Percentiles rank a stretch among this genome's conserved stretches.
Conservation (phyloP, 2,888 invertebrate species). For the Volucella zonaria region DNA sequence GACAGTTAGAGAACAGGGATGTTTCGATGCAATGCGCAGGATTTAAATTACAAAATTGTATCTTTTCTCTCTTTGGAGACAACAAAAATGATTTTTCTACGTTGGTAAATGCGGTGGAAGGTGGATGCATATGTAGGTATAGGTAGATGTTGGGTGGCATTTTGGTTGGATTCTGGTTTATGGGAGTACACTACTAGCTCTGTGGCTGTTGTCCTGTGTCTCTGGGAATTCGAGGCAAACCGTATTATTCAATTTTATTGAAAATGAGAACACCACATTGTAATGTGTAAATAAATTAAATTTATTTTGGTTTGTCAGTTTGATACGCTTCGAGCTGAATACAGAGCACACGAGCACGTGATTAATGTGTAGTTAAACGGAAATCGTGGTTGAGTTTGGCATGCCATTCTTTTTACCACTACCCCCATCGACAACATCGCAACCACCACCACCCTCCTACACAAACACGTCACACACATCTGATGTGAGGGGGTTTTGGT, state of each 20-base stretch:
- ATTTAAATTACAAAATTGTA: too few species aligned
- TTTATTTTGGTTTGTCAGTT: constrained; percentile 74
- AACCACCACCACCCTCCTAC: too few species aligned
- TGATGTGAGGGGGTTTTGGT: background rate
- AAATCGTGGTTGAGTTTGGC: constrained; percentile 55
- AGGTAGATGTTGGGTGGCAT: constrained; percentile 11
- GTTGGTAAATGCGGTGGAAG: background rate
- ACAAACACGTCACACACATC: too few species aligned
- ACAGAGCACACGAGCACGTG: constrained; percentile 67
- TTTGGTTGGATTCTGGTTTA: constrained; percentile 36
- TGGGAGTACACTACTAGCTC: constrained; percentile 19
- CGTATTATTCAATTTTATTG: constrained; percentile 73
- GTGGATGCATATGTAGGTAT: too few species aligned
- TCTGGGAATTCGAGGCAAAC: constrained; percentile 61
- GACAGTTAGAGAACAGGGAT: too few species aligned
- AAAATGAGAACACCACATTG: constrained; percentile 73
- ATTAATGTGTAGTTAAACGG: constrained; percentile 74
- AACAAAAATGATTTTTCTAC: background rate
- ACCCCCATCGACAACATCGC: too few species aligned
- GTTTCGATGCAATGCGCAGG: too few species aligned
- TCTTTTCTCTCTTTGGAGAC: too few species aligned
- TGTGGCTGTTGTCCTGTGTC: constrained; percentile 38
- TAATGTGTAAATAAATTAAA: constrained; percentile 74
- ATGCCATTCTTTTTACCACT: too few species aligned
- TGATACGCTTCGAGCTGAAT: constrained; percentile 54